Evolutionary conservation across 2,113 vertebrate species (phyloP), one percentile per base, ranked within the genome.

Genomic region (Nannospalax galili): DNA sequence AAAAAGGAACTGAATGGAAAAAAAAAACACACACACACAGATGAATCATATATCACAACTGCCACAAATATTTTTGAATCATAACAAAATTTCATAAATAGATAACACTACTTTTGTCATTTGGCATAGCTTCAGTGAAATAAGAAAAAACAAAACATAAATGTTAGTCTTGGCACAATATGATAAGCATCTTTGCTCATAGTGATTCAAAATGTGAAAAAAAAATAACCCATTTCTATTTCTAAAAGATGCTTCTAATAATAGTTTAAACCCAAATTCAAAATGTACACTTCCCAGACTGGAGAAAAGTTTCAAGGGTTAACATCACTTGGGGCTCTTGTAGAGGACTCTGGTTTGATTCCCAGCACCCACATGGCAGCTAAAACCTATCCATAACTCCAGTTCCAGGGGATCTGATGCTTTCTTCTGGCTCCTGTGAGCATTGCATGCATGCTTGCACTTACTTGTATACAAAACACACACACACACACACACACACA

Each of bases 91-190:
- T 75, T 62, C 16, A 64, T 89, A 62, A 88, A 81, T 74, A 86
- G 4, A 81, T 80, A 28, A 84, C 7, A n/a, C 4, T 40, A n/a
- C 8, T 37, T 37, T 85, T 90, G 64, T 24, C 30, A 60, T 62
- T n/a, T 95, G 48, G 56, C 65, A 84, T 62, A 69, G 14, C 35
- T 64, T 80, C 75, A 92, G 24, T 56, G 28, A 75, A 28, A 35
- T 35, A n/a, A 58, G n/a, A n/a, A 92, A 78, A n/a, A 52, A 73
- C 3, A 69, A 94, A 96, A 56, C 26, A 9, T 40, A 87, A 90
- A 17, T 74, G 15, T 62, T 14, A 80, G 30, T 82, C 40, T 80
- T 88, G 87, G 48, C 17, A 91, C 37, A 74, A 12, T 79, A 5
- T 80, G 42, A 74, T 75, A 85, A 74, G 74, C 82, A 73, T 86